Evolutionary conservation across 2,888 invertebrate genomes (phyloP).

Genomic region (Marasmarcha lunaedactyla): DNA sequence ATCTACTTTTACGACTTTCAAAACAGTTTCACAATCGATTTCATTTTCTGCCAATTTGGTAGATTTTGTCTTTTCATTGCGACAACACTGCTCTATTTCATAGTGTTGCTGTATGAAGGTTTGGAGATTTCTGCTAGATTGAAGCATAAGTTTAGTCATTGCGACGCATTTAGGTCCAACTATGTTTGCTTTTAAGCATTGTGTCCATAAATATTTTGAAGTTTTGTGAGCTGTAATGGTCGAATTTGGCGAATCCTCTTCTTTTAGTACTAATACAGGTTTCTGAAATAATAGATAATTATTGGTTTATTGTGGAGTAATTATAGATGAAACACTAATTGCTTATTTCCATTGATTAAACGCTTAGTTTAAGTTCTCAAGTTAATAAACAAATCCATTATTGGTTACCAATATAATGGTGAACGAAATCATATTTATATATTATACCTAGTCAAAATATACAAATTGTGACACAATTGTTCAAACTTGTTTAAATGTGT

Average conservation of each 20-base stretch:
- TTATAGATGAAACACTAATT: not conserved
- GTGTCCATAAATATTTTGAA: slow-evolving; percentile 37
- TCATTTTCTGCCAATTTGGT: slow-evolving; percentile 20
- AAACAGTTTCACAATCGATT: slow-evolving; percentile 16
- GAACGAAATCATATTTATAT: too few relatives aligned
- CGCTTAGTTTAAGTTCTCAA: too few relatives aligned
- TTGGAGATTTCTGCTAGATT: slow-evolving; percentile 34
- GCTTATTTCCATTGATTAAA: too few relatives aligned
- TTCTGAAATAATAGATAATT: slow-evolving; percentile 29
- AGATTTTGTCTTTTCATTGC: slow-evolving; percentile 1
- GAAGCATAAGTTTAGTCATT: slow-evolving; percentile 39
- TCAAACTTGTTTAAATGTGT: too few relatives aligned
- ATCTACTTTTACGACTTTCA: slow-evolving; percentile 28
- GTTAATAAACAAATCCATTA: too few relatives aligned
- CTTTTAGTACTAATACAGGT: slow-evolving; percentile 31
- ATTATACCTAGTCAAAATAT: too few relatives aligned
- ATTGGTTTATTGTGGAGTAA: too few relatives aligned
- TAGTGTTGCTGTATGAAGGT: slow-evolving; percentile 49
- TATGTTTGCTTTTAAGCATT: slow-evolving; percentile 46
- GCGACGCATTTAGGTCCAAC: slow-evolving; percentile 46
- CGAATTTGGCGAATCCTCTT: slow-evolving; percentile 22
- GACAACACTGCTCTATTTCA: slow-evolving; percentile 18
- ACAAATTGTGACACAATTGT: too few relatives aligned
- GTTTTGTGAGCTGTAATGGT: slow-evolving; percentile 32
- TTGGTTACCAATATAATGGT: too few relatives aligned